phyloP scores from a whole-genome alignment of 2,113 vertebrate species.

The Mesocricetus auratus region DNA sequence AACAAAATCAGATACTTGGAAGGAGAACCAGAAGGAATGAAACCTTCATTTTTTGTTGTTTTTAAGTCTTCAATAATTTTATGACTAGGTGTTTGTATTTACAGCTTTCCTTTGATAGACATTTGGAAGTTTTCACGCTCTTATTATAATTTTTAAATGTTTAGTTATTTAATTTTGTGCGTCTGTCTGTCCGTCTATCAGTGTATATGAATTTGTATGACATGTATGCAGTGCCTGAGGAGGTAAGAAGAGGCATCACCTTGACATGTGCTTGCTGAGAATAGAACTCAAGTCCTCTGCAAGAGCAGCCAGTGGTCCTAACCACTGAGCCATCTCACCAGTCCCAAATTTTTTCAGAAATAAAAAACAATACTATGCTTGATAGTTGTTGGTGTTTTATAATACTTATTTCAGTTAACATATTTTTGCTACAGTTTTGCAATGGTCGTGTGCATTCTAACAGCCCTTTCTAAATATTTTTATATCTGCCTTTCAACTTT shows the following conservation, averaged over 20 bases:
- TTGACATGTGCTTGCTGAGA: neutral
- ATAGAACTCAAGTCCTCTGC: neutral
- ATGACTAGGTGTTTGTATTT: neutral
- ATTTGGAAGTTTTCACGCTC: neutral
- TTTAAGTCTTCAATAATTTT: constrained; percentile 45
- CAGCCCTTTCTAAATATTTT: constrained; percentile 54
- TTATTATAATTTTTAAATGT: neutral
- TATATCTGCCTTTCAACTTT: neutral
- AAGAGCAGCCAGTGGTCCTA: neutral
- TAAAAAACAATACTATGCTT: neutral
- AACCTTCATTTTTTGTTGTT: neutral
- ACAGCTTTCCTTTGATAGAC: neutral
- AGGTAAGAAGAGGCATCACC: neutral
- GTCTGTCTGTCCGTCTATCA: neutral
- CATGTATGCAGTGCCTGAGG: neutral
- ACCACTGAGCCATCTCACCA: neutral
- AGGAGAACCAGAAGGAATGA: neutral
- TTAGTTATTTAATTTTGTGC: neutral
- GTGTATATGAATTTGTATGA: neutral
- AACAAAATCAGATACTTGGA: neutral
- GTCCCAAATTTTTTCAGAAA: neutral
- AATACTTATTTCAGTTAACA: constrained; percentile 41
- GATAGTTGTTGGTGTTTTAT: neutral
- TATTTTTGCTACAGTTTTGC: constrained; percentile 29
- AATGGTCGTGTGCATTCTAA: neutral